Evolutionary conservation across 2,888 invertebrate species (phyloP).

Genomic region (Rhodophaea formosa): DNA sequence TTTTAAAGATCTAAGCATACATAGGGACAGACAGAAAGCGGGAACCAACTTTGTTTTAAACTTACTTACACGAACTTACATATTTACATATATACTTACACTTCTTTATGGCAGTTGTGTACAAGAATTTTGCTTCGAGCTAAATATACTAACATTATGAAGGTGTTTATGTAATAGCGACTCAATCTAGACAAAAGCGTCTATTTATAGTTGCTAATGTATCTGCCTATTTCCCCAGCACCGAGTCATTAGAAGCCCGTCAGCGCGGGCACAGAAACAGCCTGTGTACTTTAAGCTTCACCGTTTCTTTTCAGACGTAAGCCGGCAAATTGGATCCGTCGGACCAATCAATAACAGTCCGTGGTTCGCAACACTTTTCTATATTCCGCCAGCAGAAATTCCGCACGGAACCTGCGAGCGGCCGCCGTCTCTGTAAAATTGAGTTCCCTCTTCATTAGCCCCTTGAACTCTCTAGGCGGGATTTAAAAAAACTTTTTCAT

Average conservation of each 20-base stretch:
- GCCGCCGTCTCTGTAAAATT: constrained; percentile 49
- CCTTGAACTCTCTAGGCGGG: constrained; percentile 49
- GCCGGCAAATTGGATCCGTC: constrained; percentile 56
- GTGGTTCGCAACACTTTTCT: constrained; percentile 32
- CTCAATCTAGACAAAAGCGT: constrained; percentile 8
- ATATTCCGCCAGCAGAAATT: constrained; percentile 31
- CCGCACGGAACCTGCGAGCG: constrained; percentile 30
- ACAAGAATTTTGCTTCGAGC: no score
- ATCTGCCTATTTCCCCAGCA: constrained; percentile 5
- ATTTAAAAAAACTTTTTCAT: constrained; percentile 61
- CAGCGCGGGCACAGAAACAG: constrained; percentile 6
- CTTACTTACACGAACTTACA: no score
- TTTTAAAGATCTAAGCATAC: no score
- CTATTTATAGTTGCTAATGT: constrained; percentile 15
- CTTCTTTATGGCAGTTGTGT: no score
- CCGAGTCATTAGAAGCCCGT: constrained; percentile 14
- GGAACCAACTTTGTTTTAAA: no score
- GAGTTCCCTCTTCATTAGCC: constrained; percentile 73
- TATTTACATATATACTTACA: no score
- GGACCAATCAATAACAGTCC: constrained; percentile 52
- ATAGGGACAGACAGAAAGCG: no score
- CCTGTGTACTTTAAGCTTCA: constrained; percentile 31
- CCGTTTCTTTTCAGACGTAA: constrained; percentile 34
- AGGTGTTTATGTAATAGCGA: neutral
- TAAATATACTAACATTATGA: no score